phyloP scores from a whole-genome alignment of 2,797 vertebrate species.

The Lutra lutra region DNA sequence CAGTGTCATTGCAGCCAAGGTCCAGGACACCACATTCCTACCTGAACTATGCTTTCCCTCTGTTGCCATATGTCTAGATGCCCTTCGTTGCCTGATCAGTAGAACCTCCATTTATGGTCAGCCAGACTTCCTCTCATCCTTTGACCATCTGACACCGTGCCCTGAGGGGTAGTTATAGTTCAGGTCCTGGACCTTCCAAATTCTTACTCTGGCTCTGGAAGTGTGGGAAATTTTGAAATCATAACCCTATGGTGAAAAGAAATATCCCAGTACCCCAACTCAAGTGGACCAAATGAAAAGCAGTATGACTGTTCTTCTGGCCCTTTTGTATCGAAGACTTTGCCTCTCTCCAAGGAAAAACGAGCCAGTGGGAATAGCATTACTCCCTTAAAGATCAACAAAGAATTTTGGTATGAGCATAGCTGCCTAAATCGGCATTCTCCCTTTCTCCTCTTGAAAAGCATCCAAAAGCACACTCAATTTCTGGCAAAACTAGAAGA shows the following conservation, averaged over 20 bases:
- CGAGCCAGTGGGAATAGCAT: neutral
- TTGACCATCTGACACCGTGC: neutral
- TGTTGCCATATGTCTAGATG: neutral
- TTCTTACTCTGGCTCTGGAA: neutral
- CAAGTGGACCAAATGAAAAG: conserved; percentile 13
- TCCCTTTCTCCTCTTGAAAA: conserved; percentile 45
- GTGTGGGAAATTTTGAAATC: neutral
- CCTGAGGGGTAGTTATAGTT: neutral
- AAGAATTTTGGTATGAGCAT: neutral
- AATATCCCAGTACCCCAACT: neutral
- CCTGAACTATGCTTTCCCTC: neutral
- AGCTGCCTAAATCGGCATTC: conserved; percentile 18
- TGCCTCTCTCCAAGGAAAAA: neutral
- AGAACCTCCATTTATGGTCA: neutral
- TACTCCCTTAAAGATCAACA: neutral
- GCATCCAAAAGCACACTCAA: conserved; percentile 33
- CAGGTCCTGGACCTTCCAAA: neutral
- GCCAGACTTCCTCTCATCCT: neutral
- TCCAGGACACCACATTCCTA: neutral
- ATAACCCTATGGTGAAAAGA: neutral
- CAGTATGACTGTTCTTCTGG: neutral
- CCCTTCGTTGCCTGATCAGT: neutral
- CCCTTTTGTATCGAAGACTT: neutral
- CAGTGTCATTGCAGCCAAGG: neutral
- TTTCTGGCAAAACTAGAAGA: conserved; percentile 51